These are phyloP conservation scores for Cetonia aurata DNA, from an alignment of 2,888 invertebrate species.

Conservation along the genomic window DNA sequence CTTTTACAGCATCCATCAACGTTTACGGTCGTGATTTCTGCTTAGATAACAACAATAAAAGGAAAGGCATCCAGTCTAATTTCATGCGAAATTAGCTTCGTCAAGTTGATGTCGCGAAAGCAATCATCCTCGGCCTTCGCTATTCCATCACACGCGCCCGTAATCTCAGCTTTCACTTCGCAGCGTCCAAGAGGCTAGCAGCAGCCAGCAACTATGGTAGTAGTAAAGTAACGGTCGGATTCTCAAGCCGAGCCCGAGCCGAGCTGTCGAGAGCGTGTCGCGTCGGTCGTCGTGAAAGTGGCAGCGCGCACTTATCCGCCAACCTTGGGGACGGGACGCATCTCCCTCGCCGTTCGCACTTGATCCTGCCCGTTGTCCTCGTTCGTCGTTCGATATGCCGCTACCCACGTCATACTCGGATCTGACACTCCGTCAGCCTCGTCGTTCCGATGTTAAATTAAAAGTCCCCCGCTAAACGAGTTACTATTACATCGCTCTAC, in stretches of 20 bases:
- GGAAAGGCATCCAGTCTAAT: neutral
- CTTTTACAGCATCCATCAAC: too few relatives aligned
- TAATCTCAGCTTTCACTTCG: constrained; percentile 29
- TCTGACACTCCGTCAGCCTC: neutral
- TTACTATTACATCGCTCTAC: constrained; percentile 36
- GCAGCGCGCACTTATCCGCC: constrained; percentile 12
- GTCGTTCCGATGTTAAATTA: constrained; percentile 25
- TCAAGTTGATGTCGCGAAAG: constrained; percentile 27
- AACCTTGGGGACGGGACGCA: constrained; percentile 11
- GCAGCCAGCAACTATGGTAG: too few relatives aligned
- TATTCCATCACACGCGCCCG: constrained; percentile 7
- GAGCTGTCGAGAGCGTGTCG: constrained; percentile 3
- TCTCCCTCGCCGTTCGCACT: constrained; percentile 20
- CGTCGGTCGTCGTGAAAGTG: constrained; percentile 26
- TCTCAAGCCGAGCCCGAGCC: constrained; percentile 1
- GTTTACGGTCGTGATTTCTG: too few relatives aligned
- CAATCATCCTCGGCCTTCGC: constrained; percentile 15
- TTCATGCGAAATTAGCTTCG: constrained; percentile 28
- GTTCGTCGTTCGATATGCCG: neutral
- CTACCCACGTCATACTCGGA: constrained; percentile 3
- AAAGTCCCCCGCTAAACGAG: constrained; percentile 36
- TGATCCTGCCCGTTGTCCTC: constrained; percentile 13
- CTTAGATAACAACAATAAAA: too few relatives aligned
- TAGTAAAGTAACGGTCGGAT: neutral
- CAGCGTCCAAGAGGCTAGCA: constrained; percentile 14